Evolutionary conservation across 2,888 invertebrate species (phyloP).

Genomic region (Lithodes maja): DNA sequence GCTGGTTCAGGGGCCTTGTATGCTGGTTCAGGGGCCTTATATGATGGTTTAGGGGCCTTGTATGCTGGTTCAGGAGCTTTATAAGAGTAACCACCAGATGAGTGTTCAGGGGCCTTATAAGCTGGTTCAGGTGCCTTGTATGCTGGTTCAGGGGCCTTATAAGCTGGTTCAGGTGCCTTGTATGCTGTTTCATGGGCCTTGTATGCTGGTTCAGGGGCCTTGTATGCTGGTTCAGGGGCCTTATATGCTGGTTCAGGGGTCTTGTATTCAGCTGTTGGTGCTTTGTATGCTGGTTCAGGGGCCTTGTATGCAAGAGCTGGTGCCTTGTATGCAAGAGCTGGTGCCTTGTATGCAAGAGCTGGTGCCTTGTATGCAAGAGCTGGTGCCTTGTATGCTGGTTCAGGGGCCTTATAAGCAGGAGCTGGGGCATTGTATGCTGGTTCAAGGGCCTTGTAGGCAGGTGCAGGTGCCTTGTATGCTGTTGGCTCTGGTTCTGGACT

Average conservation of each 20-base stretch:
- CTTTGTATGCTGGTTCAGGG: constrained; percentile 51
- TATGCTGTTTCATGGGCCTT: neutral
- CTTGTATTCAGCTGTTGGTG: constrained; percentile 28
- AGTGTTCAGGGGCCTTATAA: constrained; percentile 26
- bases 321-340: constrained; percentile 6
- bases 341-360: constrained; percentile 16
- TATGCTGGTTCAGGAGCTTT: constrained; percentile 32
- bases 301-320: constrained; percentile 39
- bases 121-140: constrained; percentile 47
- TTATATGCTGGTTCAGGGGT: constrained; percentile 40
- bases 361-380: constrained; percentile 39
- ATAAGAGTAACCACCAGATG: constrained; percentile 6
- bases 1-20: constrained; percentile 44
- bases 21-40: constrained; percentile 41
- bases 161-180: constrained; percentile 32
- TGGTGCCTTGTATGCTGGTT: constrained; percentile 43
- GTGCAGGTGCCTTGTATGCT: constrained; percentile 22
- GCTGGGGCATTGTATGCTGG: constrained; percentile 43
- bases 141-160: constrained; percentile 45
- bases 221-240: constrained; percentile 41
- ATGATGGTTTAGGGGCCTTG: constrained; percentile 37
- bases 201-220: constrained; percentile 42
- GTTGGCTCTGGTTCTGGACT: neutral
- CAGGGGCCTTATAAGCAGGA: constrained; percentile 42
- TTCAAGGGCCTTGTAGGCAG: constrained; percentile 45